Conservation (phyloP, 2,888 invertebrate species). For the Galerucella nymphaeae region DNA sequence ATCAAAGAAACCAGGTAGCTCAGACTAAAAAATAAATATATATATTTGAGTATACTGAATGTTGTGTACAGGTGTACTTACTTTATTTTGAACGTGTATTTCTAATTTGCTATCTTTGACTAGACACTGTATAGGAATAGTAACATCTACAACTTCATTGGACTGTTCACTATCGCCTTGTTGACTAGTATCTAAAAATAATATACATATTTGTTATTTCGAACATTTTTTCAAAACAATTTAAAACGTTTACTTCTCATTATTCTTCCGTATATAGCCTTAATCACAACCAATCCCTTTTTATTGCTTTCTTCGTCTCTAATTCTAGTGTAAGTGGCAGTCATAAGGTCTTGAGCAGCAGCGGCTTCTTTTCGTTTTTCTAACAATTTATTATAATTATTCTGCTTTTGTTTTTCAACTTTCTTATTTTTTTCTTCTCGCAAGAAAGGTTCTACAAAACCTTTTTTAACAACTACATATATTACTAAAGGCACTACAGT, state of each 20-base stretch:
- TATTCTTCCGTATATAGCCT: conserved; percentile 84
- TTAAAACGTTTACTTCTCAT: conserved; percentile 55
- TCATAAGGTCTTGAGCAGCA: conserved; percentile 90
- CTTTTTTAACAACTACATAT: conserved; percentile 84
- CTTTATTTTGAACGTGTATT: conserved; percentile 88
- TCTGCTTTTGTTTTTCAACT: conserved; percentile 83
- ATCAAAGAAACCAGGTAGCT: conserved; percentile 96
- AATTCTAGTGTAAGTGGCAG: conserved; percentile 87
- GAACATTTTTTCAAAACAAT: no score
- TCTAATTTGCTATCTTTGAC: conserved; percentile 91
- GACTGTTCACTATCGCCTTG: conserved; percentile 52
- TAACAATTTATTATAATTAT: conserved; percentile 80
- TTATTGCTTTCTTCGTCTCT: conserved; percentile 83
- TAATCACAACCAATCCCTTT: conserved; percentile 85
- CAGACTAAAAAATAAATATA: conserved; percentile 76
- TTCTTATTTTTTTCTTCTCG: conserved; percentile 82
- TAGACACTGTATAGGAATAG: conserved; percentile 93
- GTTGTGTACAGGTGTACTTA: no score
- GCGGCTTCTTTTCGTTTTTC: conserved; percentile 87
- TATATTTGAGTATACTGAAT: no score
- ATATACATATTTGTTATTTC: not conserved
- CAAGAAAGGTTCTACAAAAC: conserved; percentile 86
- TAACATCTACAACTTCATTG: conserved; percentile 85
- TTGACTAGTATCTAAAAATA: conserved; percentile 36
- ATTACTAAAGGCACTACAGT: conserved; percentile 87